Evolutionary conservation across 2,113 vertebrate genomes (phyloP).

Genomic region (Sylvia atricapilla): DNA sequence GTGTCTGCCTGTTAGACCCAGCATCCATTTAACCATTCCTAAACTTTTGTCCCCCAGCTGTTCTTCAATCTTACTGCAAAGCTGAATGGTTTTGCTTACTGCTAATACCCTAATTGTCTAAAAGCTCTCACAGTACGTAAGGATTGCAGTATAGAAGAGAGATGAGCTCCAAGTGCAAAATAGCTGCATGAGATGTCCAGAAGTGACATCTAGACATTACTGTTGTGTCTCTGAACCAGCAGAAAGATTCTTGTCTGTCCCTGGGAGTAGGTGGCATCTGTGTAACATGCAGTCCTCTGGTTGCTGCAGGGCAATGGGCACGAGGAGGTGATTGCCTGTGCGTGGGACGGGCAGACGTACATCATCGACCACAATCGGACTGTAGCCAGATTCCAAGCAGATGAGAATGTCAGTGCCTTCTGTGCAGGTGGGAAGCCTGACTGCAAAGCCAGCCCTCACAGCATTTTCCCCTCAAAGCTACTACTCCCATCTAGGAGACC

Average conservation of each 20-base stretch:
- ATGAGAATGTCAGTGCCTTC: slow-evolving; percentile 97
- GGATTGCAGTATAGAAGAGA: not conserved
- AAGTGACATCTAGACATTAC: not conserved
- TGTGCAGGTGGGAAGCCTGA: slow-evolving; percentile 84
- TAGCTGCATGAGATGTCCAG: not conserved
- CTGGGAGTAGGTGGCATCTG: not conserved
- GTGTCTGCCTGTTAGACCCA: not conserved
- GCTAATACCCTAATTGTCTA: not conserved
- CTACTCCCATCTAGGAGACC: not conserved
- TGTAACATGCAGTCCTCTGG: not conserved
- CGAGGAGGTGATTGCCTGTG: slow-evolving; percentile 96
- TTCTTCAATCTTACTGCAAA: not conserved
- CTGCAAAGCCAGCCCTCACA: not conserved
- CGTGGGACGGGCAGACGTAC: slow-evolving; percentile 97
- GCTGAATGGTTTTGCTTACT: not conserved
- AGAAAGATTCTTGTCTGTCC: not conserved
- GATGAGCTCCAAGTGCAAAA: not conserved
- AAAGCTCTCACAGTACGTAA: not conserved
- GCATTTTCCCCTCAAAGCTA: not conserved
- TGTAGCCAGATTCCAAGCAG: slow-evolving; percentile 95
- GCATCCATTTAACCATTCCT: not conserved
- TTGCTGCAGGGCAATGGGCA: slow-evolving; percentile 86
- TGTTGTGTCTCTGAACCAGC: not conserved
- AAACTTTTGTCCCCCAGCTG: not conserved
- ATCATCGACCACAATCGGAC: slow-evolving; percentile 93